These are phyloP conservation scores for Fringilla coelebs DNA, from an alignment of 2,797 vertebrate genomes.

Conservation along the genomic window DNA sequence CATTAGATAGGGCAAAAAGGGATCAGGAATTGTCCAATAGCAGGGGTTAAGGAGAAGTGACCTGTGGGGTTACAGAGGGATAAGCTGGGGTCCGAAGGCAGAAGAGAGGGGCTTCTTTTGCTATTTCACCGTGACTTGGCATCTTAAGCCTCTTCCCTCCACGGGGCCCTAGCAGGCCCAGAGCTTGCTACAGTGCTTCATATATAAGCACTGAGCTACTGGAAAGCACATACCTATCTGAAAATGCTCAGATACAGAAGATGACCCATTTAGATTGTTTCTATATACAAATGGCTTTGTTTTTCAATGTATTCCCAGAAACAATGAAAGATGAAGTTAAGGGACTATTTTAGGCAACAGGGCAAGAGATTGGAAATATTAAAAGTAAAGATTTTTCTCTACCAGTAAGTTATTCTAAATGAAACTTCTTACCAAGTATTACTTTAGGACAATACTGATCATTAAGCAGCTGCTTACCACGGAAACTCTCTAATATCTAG, in stretches of 20 bases:
- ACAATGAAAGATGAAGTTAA: not conserved
- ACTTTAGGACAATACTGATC: not conserved
- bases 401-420: not conserved
- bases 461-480: not conserved
- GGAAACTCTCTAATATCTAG: not conserved
- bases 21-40: no score
- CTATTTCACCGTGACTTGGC: no score
- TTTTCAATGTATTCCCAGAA: not conserved
- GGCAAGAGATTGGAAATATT: not conserved
- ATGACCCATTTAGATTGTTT: not conserved
- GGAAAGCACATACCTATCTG: not conserved
- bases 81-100: no score
- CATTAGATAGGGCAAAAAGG: no score
- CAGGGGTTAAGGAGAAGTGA: no score
- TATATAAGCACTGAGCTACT: not conserved
- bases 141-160: no score
- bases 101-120: no score
- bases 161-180: no score
- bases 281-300: not conserved
- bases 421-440: not conserved
- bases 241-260: not conserved
- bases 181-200: not conserved
- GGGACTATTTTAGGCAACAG: not conserved
- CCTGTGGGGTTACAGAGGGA: no score
- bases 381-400: not conserved